phyloP scores from a whole-genome alignment of 2,113 vertebrate genomes.

The Seriola rivoliana region DNA sequence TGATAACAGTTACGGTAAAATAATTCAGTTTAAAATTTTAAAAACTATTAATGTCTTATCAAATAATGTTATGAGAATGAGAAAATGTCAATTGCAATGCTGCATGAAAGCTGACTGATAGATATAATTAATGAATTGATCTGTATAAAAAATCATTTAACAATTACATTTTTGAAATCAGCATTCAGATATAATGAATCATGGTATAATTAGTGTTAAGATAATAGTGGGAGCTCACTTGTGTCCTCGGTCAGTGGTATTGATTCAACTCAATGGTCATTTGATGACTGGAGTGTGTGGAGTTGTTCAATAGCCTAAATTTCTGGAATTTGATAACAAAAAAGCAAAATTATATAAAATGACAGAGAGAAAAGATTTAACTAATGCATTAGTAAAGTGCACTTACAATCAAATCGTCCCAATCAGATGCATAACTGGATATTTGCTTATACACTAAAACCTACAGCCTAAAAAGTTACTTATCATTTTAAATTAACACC shows the following conservation, averaged over 20 bases:
- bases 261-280: neutral
- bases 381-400: neutral
- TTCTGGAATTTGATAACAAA: too few species aligned
- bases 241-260: neutral
- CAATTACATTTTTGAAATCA: neutral
- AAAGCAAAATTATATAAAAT: neutral
- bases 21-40: too few species aligned
- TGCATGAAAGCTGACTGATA: neutral
- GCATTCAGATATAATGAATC: neutral
- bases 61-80: slow-evolving; percentile 3
- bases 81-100: neutral
- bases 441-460: neutral
- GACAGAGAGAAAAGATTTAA: neutral
- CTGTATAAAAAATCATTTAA: too few species aligned
- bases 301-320: too few species aligned
- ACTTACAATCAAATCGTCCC: neutral
- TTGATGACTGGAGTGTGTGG: neutral
- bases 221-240: neutral
- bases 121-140: too few species aligned
- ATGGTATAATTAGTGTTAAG: neutral
- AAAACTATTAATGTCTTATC: neutral
- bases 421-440: slow-evolving; percentile 16
- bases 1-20: neutral
- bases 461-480: neutral
- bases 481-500: neutral